Percentiles rank a stretch among this genome's conserved stretches.
These are phyloP conservation scores for Acronicta aceris DNA, from an alignment of 2,888 invertebrate species.

Conservation along the genomic window DNA sequence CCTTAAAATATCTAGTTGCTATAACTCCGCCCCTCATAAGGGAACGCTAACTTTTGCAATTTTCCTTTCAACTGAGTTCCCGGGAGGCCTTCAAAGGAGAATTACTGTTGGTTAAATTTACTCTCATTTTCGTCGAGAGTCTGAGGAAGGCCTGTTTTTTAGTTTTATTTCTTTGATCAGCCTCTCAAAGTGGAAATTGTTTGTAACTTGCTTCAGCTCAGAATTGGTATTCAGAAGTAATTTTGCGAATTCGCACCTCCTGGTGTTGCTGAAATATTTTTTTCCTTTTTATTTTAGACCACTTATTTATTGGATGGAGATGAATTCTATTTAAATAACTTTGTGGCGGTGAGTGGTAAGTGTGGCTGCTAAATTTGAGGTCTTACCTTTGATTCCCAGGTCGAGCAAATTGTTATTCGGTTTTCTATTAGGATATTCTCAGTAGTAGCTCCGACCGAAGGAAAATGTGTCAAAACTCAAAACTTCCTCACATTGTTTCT, in stretches of 20 bases:
- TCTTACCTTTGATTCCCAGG: neutral
- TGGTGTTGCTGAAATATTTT: slow-evolving; percentile 40
- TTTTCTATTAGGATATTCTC: too few species aligned
- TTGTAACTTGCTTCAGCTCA: slow-evolving; percentile 77
- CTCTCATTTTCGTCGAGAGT: slow-evolving; percentile 79
- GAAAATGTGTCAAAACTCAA: too few species aligned
- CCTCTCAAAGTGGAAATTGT: slow-evolving; percentile 84
- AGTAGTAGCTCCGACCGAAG: too few species aligned
- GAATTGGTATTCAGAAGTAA: slow-evolving; percentile 85
- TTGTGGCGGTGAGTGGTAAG: neutral
- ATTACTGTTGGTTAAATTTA: slow-evolving; percentile 88
- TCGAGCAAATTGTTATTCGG: neutral
- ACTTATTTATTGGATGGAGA: neutral
- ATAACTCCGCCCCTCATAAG: slow-evolving; percentile 80
- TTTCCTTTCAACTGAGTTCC: slow-evolving; percentile 79
- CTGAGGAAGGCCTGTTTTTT: slow-evolving; percentile 80
- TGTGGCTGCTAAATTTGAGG: neutral
- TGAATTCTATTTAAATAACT: neutral
- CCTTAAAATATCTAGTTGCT: slow-evolving; percentile 62
- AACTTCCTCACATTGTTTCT: too few species aligned
- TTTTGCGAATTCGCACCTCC: slow-evolving; percentile 83
- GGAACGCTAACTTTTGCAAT: slow-evolving; percentile 87
- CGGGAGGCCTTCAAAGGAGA: slow-evolving; percentile 83
- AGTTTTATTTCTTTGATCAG: slow-evolving; percentile 88
- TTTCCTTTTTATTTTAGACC: slow-evolving; percentile 17